phyloP scores from a whole-genome alignment of 2,113 vertebrate species.

The Amazona guildingii region DNA sequence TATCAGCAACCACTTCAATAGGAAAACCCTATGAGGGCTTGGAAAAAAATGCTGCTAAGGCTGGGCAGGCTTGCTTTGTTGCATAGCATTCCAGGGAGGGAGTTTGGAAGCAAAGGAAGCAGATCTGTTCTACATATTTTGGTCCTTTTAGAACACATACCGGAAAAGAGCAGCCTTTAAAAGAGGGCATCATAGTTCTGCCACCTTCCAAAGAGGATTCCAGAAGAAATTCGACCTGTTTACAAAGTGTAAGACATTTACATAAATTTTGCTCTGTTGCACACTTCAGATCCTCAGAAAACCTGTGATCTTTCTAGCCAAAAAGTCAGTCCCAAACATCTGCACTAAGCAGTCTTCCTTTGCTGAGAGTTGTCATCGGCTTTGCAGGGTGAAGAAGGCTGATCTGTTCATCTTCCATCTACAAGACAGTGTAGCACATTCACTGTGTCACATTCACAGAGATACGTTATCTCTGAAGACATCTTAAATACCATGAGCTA shows the following conservation, averaged over 20 bases:
- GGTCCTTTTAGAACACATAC: background rate
- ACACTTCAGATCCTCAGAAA: background rate
- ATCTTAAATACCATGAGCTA: background rate
- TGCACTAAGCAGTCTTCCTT: background rate
- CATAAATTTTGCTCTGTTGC: background rate
- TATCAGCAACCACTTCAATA: constrained; percentile 44
- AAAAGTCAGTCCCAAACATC: background rate
- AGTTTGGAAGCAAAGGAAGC: background rate
- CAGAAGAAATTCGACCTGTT: background rate
- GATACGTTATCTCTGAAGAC: background rate
- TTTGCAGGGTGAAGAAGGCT: background rate
- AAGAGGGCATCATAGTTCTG: background rate
- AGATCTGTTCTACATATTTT: background rate
- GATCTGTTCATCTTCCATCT: background rate
- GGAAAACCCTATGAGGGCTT: background rate
- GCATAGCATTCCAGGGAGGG: background rate
- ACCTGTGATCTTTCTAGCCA: background rate
- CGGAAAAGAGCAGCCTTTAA: background rate
- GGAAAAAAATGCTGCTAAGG: constrained; percentile 13
- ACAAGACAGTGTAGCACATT: fast-evolving
- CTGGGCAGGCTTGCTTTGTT: background rate
- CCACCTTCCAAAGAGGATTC: background rate
- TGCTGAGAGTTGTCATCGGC: background rate
- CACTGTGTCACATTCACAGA: background rate
- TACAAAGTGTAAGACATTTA: background rate